Evolutionary conservation across 2,888 invertebrate genomes (phyloP), one percentile per base, ranked within the genome.

Genomic region (Chloroclystis v-ata): DNA sequence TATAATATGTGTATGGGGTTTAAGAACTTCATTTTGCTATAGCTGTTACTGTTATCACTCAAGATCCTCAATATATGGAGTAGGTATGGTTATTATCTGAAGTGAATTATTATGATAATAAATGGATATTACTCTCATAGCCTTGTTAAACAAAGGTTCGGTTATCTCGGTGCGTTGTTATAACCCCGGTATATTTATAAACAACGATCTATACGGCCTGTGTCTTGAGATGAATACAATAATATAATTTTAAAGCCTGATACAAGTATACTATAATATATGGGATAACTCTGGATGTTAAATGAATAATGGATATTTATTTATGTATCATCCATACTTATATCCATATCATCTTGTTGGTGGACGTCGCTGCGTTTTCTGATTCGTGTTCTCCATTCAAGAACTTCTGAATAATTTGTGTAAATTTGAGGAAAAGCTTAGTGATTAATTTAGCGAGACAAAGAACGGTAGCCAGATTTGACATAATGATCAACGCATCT

Each of bases 131-230:
- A 60, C 54, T 65, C 58, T 54, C 59, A 59, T 54, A 56, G 54
- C 59, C 52, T 8, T 11, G 29, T 59, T 60, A 64, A 73, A 77
- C 74, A 75, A 72, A 62, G 66, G 59, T 46, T 45, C 57, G 59
- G 60, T 60, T 57, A 63, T 66, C 65, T 67, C 57, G 57, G 54
- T 63, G 60, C 73, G 68, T 73, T 72, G 64, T 73, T 65, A 60
- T 61, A 69, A 70, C 58, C 35, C 25, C 47, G 41, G 47, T 60
- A 53, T 59, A 42, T 52, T 60, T 60, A 59, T 59, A 63, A 7
- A 6, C 20, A 35, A 6, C 61, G 57, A 57, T 57, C 47, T 40
- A 4, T 2, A 20, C 5, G 20, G 5, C 20, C 20, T 20, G 37
- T 35, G n/a, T n/a, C n/a, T n/a, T n/a, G 26, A 44, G 60, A 9